Conservation (phyloP, 2,888 invertebrate species). For the Quadriops clusia region DNA sequence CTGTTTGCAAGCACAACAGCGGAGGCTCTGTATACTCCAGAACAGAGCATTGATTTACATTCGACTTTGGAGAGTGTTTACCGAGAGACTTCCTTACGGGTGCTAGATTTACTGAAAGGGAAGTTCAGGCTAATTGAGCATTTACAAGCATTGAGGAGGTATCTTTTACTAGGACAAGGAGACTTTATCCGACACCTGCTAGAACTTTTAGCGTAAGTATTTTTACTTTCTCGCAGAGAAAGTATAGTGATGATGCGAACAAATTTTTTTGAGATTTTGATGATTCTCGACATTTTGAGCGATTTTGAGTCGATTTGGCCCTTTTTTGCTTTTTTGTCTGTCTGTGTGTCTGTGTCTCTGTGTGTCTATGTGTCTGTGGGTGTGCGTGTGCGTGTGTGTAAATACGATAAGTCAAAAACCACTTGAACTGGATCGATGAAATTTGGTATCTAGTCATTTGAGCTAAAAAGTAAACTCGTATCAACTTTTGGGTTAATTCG, state of each 20-base stretch:
- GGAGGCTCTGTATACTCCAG: slow-evolving; percentile 54
- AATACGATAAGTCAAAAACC: too few relatives aligned
- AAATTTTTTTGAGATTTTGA: too few relatives aligned
- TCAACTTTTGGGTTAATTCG: too few relatives aligned
- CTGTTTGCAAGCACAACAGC: slow-evolving; percentile 39
- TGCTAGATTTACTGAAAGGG: slow-evolving; percentile 73
- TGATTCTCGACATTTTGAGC: too few relatives aligned
- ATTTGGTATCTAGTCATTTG: too few relatives aligned
- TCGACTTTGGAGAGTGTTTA: slow-evolving; percentile 75
- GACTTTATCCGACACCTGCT: slow-evolving; percentile 91
- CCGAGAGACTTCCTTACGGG: slow-evolving; percentile 72
- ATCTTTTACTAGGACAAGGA: slow-evolving; percentile 87
- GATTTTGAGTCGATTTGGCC: too few relatives aligned
- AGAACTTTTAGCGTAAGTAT: slow-evolving; percentile 74
- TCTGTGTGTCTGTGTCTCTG: background rate
- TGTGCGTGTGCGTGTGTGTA: too few relatives aligned
- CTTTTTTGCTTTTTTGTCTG: too few relatives aligned
- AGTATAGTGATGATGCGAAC: too few relatives aligned
- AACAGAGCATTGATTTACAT: slow-evolving; percentile 64
- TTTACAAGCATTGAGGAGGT: slow-evolving; percentile 79
- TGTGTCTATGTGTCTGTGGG: too few relatives aligned
- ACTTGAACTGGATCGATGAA: too few relatives aligned
- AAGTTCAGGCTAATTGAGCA: slow-evolving; percentile 86
- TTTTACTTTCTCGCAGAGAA: slow-evolving; percentile 8
- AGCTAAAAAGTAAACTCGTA: too few relatives aligned